Base-by-base conservation (phyloP, 2,888 invertebrate species). In the Beris morrisii region DNA sequence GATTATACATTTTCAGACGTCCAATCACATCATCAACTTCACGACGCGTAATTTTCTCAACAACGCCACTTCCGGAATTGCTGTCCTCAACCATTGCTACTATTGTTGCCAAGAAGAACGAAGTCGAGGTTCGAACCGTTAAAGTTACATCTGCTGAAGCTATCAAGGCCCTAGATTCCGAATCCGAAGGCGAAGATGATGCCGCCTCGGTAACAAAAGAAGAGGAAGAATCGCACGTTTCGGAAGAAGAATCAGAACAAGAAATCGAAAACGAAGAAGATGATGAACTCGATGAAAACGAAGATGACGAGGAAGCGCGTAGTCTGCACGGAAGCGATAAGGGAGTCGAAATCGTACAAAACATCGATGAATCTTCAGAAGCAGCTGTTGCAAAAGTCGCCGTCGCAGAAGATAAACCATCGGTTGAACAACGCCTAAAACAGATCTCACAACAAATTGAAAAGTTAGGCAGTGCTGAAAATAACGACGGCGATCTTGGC, bases 371-470 rank as follows among this genome's bases (percentile, higher is more conserved):
- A 15, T 68, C 70, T 32, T 65, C 70, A 28, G 52, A 64, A 53
- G 38, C 13, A 30, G 38, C 54, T 30, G 66, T 9, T 13, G 55
- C n/a, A 5, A 59, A 52, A 15, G 13, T 45, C 54, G 32, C 28
- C 22, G 57, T 65, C 4, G 68, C 67, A 13, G 68, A 69, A 53
- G 70, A 71, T 43, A 70, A 74, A 50, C 75, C 78, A n/a, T 73
- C 76, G n/a, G 78, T 81, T 55, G 80, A 80, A 70, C 75, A 80
- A 67, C 76, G 79, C 57, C 70, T 80, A 9, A 77, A 78, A 73
- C 77, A 79, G 69, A 78, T 80, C 9, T 76, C 79, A 2, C 77
- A 81, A 66, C 79, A 79, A 67, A 75, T 78, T 66, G 78, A 79
- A 71, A 79, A 79, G 70, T 73, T 75, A 69, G 74, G 75, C 58